A percentile compares a stretch with the other conserved stretches of the same genome.
These are phyloP conservation scores for Heteronetta atricapilla DNA, from an alignment of 2,113 vertebrate genomes.

Conservation along the genomic window DNA sequence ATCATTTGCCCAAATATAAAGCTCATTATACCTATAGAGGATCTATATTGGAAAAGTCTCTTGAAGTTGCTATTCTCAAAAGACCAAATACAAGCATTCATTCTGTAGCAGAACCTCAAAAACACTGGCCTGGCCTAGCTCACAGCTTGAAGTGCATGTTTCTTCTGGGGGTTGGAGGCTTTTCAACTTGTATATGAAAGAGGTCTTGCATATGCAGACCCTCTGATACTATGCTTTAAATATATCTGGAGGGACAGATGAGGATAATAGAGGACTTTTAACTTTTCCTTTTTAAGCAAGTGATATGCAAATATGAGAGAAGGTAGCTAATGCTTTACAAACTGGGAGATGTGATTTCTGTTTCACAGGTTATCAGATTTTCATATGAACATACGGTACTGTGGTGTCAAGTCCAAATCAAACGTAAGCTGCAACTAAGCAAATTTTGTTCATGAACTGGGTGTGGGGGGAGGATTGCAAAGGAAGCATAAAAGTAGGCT, in stretches of 20 bases:
- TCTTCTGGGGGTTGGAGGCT: conserved; percentile 69
- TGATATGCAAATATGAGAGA: conserved; percentile 34
- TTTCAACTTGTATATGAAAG: conserved; percentile 47
- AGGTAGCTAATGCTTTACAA: conserved; percentile 65
- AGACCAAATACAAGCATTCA: conserved; percentile 13
- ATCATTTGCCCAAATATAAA: not conserved
- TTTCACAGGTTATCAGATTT: conserved; percentile 71
- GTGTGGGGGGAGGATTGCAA: not conserved
- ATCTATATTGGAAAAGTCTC: not conserved
- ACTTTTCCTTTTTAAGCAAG: conserved; percentile 48
- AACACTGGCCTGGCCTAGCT: conserved; percentile 89
- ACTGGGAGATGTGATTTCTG: conserved; percentile 66
- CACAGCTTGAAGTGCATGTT: conserved; percentile 94
- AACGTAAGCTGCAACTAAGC: conserved; percentile 68
- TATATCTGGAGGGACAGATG: conserved; percentile 1
- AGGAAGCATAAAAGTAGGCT: conserved; percentile 20
- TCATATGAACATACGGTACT: conserved; percentile 70
- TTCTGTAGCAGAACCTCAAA: conserved; percentile 98
- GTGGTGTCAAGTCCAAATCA: conserved; percentile 62
- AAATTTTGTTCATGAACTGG: conserved; percentile 62
- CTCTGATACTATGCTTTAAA: conserved; percentile 9
- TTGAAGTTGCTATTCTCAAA: not conserved
- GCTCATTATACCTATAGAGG: not conserved
- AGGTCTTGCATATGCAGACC: conserved; percentile 11
- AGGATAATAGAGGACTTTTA: conserved; percentile 24